Percentiles rank a stretch among this genome's conserved stretches.
These are phyloP conservation scores for Cynopterus brachyotis DNA, from an alignment of 2,113 vertebrate genomes.

Conservation along the genomic window DNA sequence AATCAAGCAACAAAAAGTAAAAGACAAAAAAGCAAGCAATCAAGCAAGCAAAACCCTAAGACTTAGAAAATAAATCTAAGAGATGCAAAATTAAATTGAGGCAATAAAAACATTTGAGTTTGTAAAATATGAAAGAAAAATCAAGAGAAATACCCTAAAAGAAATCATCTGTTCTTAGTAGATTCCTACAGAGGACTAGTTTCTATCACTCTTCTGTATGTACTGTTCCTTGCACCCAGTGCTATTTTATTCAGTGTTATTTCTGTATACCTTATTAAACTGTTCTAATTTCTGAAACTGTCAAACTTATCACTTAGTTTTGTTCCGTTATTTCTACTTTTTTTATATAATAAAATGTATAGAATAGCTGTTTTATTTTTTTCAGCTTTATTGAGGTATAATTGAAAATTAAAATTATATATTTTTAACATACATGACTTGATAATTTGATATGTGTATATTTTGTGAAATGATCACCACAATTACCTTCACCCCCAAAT, in stretches of 20 bases:
- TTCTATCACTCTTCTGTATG: not conserved
- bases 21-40: not conserved
- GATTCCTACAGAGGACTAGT: not conserved
- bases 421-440: not conserved
- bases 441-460: not conserved
- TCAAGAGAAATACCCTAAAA: not conserved
- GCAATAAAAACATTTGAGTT: accelerated
- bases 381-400: not conserved
- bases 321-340: not conserved
- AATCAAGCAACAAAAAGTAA: not conserved
- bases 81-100: not conserved
- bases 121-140: not conserved
- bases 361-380: not conserved
- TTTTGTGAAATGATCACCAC: not conserved
- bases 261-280: not conserved
- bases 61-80: not conserved
- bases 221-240: accelerated
- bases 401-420: not conserved
- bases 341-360: not conserved
- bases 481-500: not conserved
- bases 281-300: too few species aligned
- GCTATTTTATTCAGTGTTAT: too few species aligned
- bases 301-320: not conserved
- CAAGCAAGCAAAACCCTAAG: not conserved
- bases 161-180: not conserved